Evolutionary conservation across 2,888 invertebrate genomes (phyloP).

Genomic region (Prosapia bicincta): DNA sequence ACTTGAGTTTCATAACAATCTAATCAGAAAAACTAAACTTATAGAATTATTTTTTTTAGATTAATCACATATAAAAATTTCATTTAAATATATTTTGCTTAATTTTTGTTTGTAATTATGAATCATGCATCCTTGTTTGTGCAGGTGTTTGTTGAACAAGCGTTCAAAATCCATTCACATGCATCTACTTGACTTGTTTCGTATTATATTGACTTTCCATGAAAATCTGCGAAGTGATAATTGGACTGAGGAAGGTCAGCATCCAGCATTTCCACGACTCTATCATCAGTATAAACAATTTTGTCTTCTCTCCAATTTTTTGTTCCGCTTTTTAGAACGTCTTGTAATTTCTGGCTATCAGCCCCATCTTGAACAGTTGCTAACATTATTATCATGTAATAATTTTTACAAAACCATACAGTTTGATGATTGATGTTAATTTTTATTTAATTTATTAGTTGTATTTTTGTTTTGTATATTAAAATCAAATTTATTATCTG

Average conservation of each 20-base stretch:
- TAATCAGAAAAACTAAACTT: too few species aligned
- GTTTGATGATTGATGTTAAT: too few species aligned
- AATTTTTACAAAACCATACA: slow-evolving; percentile 10
- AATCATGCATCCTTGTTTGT: background rate
- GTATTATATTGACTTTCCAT: slow-evolving; percentile 17
- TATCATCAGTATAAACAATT: slow-evolving; percentile 3
- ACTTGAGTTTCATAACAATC: too few species aligned
- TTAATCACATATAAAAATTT: too few species aligned
- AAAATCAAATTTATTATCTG: too few species aligned
- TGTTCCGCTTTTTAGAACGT: background rate
- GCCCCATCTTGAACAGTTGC: slow-evolving; percentile 6
- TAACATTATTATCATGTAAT: slow-evolving; percentile 4
- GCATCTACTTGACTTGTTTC: slow-evolving; percentile 5
- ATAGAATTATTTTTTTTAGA: too few species aligned
- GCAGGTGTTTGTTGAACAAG: slow-evolving; percentile 23
- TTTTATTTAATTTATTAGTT: too few species aligned
- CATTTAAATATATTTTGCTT: too few species aligned
- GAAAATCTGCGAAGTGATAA: slow-evolving; percentile 14
- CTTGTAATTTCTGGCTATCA: slow-evolving; percentile 4
- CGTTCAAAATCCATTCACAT: background rate
- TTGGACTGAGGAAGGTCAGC: slow-evolving; percentile 8
- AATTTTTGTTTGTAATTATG: too few species aligned
- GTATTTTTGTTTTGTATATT: too few species aligned
- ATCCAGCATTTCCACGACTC: slow-evolving; percentile 4
- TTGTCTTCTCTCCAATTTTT: background rate